These are phyloP conservation scores for Condylura cristata DNA, from an alignment of 2,113 vertebrate species.

Conservation along the genomic window DNA sequence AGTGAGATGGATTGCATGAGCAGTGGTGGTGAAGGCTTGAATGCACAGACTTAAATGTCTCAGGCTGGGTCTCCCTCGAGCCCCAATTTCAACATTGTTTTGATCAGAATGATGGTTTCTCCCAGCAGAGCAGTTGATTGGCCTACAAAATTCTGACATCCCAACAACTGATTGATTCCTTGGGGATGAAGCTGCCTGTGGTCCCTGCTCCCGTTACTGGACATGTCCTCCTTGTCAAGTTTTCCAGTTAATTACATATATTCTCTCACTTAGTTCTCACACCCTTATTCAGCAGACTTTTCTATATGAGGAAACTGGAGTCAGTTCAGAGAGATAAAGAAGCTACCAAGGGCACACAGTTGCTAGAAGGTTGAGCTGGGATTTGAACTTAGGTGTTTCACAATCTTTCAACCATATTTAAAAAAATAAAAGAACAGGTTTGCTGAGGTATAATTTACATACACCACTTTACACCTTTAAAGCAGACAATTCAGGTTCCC, in stretches of 20 bases:
- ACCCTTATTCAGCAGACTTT: not conserved
- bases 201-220: conserved; percentile 24
- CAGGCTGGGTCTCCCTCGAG: not conserved
- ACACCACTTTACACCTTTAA: not conserved
- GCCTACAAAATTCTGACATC: conserved; percentile 66
- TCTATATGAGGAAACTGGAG: not conserved
- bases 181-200: conserved; percentile 51
- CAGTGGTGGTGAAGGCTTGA: not conserved
- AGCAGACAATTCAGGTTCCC: not conserved
- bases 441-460: not conserved
- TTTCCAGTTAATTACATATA: conserved; percentile 38
- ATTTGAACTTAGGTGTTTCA: not conserved
- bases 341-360: not conserved
- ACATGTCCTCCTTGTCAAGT: conserved; percentile 46
- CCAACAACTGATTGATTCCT: conserved; percentile 69
- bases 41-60: conserved; percentile 32
- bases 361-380: not conserved
- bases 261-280: not conserved
- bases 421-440: not conserved
- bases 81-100: conserved; percentile 61
- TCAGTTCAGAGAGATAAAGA: not conserved
- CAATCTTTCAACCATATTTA: not conserved
- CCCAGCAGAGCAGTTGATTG: conserved; percentile 69
- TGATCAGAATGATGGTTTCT: conserved; percentile 66
- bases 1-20: not conserved